Evolutionary conservation across 1,140 invertebrate species (phyloP), one percentile per base, ranked within the genome.

Genomic region (Propsilocerus akamusi): DNA sequence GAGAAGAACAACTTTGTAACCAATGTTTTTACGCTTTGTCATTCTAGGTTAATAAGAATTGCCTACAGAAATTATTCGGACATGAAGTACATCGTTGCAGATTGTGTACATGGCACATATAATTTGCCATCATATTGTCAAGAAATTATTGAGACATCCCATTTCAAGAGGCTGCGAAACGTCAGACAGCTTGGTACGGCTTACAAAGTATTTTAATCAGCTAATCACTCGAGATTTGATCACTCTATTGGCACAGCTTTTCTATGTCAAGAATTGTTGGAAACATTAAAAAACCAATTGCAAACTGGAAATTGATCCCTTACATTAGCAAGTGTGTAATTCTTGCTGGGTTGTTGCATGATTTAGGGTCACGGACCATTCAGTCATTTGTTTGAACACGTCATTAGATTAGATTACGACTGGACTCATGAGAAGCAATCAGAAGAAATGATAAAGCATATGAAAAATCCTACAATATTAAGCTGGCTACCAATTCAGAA

Each of bases 331-430:
- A 41, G 22, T 41, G 34, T 41, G 34, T 41, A 20, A 30, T 30
- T 12, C 67, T 83, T 28, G 80, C 78, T 41, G 80, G 74, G 0
- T 67, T 83, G 0, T 73, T 78, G 51, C 81, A 83, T 65, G 80
- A 83, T 57, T 54, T 82, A 2, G 79, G n/a, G 78, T 25, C 79
- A 81, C 60, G 78, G 79, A 3, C 78, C 79, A 4, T 77, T 77
- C 58, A 77, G 74, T 22, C 78, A 81, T 58, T 53, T 64, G 1
- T 81, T 75, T 72, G 78, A 81, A 56, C 25, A 23, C 5, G 56
- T 62, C 34, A 10, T 73, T 62, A 17, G 24, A 4, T 46, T 61
- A 62, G 47, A 51, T 47, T 47, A 34, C 51, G 51, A 55, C 47
- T 30, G 20, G 24, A 26, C 7, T 0, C 47, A 49, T 22, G 47